Conservation (phyloP, 2,113 vertebrate species). For the Coracopsis vasa region DNA sequence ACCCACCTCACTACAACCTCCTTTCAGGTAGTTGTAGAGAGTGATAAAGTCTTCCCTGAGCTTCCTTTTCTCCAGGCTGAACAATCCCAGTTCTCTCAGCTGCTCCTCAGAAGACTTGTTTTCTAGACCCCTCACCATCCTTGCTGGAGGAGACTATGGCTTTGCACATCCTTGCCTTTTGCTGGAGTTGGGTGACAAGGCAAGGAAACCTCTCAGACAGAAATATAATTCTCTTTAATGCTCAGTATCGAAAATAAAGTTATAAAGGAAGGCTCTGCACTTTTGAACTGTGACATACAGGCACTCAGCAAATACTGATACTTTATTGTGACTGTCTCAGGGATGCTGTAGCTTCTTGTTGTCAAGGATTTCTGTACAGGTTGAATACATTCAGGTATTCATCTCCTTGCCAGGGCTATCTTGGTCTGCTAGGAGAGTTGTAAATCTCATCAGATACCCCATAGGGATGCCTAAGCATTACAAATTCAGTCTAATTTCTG, state of each 20-base stretch:
- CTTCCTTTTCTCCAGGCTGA: neutral
- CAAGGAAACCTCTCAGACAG: neutral
- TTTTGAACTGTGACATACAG: neutral
- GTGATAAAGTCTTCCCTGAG: neutral
- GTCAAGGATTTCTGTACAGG: neutral
- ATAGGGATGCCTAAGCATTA: neutral
- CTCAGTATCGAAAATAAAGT: neutral
- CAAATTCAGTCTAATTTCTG: constrained; percentile 18
- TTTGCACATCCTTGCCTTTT: neutral
- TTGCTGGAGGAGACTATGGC: neutral
- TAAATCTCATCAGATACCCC: constrained; percentile 2
- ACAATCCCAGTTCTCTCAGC: neutral
- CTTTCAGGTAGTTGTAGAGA: neutral
- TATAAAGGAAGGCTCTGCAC: neutral
- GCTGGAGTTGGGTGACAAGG: neutral
- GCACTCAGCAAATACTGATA: neutral
- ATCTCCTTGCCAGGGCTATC: neutral
- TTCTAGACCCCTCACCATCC: neutral
- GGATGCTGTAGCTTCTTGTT: neutral
- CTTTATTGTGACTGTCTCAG: neutral
- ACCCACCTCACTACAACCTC: too few species aligned
- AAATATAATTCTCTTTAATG: neutral
- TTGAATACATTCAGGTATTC: neutral
- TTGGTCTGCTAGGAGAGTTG: neutral
- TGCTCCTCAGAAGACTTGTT: neutral